Conservation (phyloP, 2,797 vertebrate genomes). For the Brotula barbata region DNA sequence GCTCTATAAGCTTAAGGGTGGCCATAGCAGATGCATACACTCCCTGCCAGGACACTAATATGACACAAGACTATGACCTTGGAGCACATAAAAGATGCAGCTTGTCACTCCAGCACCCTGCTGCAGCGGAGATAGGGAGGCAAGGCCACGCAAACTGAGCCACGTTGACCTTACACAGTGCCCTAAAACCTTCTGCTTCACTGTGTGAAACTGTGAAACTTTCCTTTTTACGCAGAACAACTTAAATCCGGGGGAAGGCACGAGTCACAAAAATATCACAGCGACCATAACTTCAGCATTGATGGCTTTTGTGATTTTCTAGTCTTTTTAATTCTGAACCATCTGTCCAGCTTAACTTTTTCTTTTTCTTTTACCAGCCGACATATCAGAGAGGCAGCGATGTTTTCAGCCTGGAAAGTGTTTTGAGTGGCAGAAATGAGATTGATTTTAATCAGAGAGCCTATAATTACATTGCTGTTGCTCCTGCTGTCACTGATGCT, state of each 20-base stretch:
- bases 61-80: conserved; percentile 10
- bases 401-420: conserved; percentile 59
- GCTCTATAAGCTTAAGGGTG: neutral
- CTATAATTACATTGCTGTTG: conserved; percentile 69
- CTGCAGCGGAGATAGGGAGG: too few relatives aligned
- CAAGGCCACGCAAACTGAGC: neutral
- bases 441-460: conserved; percentile 75
- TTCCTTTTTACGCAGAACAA: too few relatives aligned
- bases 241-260: too few relatives aligned
- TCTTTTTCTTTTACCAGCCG: conserved; percentile 28
- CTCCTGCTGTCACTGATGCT: conserved; percentile 61
- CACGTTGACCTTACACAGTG: neutral
- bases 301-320: conserved; percentile 2
- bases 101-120: neutral
- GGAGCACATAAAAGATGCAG: neutral
- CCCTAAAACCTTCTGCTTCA: neutral
- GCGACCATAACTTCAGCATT: conserved; percentile 4
- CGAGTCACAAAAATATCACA: neutral
- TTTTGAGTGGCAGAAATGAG: conserved; percentile 71
- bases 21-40: neutral
- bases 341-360: conserved; percentile 43
- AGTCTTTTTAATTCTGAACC: conserved; percentile 20
- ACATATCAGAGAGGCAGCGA: conserved; percentile 36
- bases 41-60: neutral
- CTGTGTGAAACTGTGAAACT: too few relatives aligned